Evolutionary conservation across 2,888 invertebrate species (phyloP).

Genomic region (Agrenia bidenticulata): DNA sequence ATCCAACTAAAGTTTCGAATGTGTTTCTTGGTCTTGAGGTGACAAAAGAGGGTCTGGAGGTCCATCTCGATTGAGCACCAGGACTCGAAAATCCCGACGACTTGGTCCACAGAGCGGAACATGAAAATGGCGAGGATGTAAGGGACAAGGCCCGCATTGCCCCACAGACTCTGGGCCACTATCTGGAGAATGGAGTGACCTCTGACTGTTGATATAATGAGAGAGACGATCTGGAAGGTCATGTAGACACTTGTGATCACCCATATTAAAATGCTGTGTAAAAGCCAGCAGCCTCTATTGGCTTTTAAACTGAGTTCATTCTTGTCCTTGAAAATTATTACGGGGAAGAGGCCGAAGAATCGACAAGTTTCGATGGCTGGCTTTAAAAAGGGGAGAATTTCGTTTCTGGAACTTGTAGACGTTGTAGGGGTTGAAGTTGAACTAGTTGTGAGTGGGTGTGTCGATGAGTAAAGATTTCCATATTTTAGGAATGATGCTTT

Average conservation of each 20-base stretch:
- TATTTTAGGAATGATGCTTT: too few species aligned
- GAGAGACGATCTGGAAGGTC: slow-evolving; percentile 9
- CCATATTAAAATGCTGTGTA: slow-evolving; percentile 1
- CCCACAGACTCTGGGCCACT: slow-evolving; percentile 19
- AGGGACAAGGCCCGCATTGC: slow-evolving; percentile 5
- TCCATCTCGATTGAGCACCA: slow-evolving; percentile 22
- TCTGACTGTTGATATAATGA: neutral
- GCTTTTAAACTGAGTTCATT: too few species aligned
- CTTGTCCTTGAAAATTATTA: too few species aligned
- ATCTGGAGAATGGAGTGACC: neutral
- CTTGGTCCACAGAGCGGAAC: neutral
- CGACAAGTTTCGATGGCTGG: too few species aligned
- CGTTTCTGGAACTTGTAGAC: too few species aligned
- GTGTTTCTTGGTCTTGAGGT: neutral
- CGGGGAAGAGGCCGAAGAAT: too few species aligned
- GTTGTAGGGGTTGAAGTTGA: too few species aligned
- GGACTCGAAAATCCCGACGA: slow-evolving; percentile 12
- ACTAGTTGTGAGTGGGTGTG: too few species aligned
- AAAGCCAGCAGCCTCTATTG: neutral
- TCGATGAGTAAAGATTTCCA: too few species aligned
- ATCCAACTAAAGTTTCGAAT: neutral
- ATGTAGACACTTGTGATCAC: slow-evolving; percentile 11
- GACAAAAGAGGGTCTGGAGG: slow-evolving; percentile 17
- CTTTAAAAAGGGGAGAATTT: too few species aligned
- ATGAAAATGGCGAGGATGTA: slow-evolving; percentile 13